Conservation (phyloP, 2,888 invertebrate species). For the Epicampocera succincta region DNA sequence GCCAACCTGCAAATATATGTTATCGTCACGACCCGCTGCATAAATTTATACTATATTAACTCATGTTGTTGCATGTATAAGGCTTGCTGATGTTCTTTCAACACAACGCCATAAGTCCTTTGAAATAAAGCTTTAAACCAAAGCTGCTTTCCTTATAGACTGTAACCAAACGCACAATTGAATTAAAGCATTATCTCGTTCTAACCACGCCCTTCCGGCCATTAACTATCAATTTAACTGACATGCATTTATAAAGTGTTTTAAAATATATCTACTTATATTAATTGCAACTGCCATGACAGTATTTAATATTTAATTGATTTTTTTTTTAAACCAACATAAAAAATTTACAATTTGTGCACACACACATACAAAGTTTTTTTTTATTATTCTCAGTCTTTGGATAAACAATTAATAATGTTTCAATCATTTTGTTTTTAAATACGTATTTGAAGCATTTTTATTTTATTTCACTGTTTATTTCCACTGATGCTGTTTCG, state of each 20-base stretch:
- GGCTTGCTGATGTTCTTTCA: no score
- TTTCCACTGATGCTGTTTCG: neutral
- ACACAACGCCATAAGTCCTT: no score
- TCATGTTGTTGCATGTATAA: no score
- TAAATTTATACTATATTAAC: no score
- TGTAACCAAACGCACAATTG: no score
- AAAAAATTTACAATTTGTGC: neutral
- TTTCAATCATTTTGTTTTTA: neutral
- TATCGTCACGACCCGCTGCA: no score
- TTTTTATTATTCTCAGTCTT: slow-evolving; percentile 16
- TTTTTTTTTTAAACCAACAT: neutral
- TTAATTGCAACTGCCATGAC: slow-evolving; percentile 36
- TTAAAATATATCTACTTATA: slow-evolving; percentile 24
- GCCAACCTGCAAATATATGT: no score
- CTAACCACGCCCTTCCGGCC: neutral
- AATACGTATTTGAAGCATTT: slow-evolving; percentile 2
- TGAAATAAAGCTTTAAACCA: no score
- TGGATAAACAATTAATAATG: slow-evolving; percentile 29
- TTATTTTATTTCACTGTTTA: slow-evolving; percentile 19
- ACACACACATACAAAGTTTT: neutral
- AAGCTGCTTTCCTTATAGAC: no score
- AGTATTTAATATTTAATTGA: neutral
- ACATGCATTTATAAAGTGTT: neutral
- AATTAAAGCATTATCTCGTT: neutral
- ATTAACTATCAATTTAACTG: slow-evolving; percentile 3